A percentile compares a stretch with the other conserved stretches of the same genome.
Evolutionary conservation across 2,113 vertebrate species (phyloP).

Genomic region (Formicarius rufipectus): DNA sequence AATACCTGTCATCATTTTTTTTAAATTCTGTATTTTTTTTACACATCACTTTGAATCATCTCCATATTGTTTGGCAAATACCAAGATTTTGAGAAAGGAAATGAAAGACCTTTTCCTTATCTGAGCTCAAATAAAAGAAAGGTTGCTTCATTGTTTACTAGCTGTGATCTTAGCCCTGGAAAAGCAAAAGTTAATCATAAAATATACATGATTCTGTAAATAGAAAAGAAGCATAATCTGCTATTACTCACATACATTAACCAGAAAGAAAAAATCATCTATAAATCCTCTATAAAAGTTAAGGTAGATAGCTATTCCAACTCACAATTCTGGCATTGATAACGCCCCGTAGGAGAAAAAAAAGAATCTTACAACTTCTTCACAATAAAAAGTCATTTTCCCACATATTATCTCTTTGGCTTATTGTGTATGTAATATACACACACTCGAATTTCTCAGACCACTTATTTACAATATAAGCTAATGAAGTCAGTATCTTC

Average conservation of each 20-base stretch:
- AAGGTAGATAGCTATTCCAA: neutral
- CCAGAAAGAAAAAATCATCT: conserved; percentile 12
- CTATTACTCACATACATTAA: neutral
- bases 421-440: neutral
- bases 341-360: neutral
- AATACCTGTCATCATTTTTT: neutral
- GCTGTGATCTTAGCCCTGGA: neutral
- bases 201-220: neutral
- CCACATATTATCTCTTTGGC: neutral
- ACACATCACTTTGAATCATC: neutral
- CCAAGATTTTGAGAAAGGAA: neutral
- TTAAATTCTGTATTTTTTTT: neutral
- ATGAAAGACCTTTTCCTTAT: neutral
- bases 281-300: neutral
- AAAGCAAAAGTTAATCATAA: conserved; percentile 1
- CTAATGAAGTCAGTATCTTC: neutral
- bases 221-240: neutral
- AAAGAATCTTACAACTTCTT: neutral
- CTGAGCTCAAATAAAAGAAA: neutral
- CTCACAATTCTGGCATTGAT: neutral
- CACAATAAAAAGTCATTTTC: neutral
- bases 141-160: neutral
- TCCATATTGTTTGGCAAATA: neutral
- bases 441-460: neutral
- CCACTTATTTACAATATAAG: neutral